A percentile compares a stretch with the other conserved stretches of the same genome.
Evolutionary conservation across 2,113 vertebrate genomes (phyloP).

Genomic region (Ptyas mucosa): DNA sequence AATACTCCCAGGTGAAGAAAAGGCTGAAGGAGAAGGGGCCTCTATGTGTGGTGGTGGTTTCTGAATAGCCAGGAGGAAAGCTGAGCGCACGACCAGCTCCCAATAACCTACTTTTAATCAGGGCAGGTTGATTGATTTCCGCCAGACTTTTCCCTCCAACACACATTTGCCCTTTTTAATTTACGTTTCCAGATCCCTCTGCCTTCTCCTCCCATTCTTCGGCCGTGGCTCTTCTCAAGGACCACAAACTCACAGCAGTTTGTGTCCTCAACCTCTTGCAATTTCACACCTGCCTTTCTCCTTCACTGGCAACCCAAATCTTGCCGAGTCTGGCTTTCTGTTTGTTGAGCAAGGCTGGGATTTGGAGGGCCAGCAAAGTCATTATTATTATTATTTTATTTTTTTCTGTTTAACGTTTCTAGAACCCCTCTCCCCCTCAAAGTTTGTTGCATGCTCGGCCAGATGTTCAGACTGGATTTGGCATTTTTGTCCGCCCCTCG

Average conservation of each 20-base stretch:
- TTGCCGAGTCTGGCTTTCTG: neutral
- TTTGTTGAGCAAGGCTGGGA: neutral
- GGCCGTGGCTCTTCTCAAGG: neutral
- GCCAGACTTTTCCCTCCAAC: neutral
- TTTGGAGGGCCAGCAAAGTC: neutral
- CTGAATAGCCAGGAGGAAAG: neutral
- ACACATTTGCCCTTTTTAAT: neutral
- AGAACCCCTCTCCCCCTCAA: too few species aligned
- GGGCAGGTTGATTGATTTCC: neutral
- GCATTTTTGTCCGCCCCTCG: too few species aligned
- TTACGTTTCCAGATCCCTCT: neutral
- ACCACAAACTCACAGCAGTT: neutral
- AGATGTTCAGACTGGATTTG: too few species aligned
- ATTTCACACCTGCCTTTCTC: neutral
- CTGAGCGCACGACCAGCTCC: neutral
- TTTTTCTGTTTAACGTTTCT: too few species aligned
- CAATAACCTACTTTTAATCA: neutral
- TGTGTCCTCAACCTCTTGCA: neutral
- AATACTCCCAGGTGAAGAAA: neutral
- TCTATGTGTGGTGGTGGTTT: neutral
- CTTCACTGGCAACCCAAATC: accelerated
- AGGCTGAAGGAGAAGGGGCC: accelerated
- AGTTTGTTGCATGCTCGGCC: too few species aligned
- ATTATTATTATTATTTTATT: too few species aligned
- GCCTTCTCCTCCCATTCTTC: neutral